Evolutionary conservation across 2,888 invertebrate species (phyloP).

Genomic region (Andrena praecox): DNA sequence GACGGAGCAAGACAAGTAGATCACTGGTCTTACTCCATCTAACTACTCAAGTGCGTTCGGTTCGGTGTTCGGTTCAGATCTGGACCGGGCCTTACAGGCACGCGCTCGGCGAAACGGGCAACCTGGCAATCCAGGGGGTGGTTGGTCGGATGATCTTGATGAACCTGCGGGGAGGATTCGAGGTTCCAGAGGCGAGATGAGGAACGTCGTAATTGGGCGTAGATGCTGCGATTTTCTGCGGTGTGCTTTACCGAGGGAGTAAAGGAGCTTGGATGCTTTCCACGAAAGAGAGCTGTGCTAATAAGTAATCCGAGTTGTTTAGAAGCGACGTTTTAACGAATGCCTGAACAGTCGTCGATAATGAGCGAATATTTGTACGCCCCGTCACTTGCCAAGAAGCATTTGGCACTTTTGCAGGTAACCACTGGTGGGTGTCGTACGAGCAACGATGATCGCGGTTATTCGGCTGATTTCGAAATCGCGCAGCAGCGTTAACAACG

Average conservation of each 20-base stretch:
- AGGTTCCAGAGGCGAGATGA: background rate
- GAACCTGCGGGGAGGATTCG: background rate
- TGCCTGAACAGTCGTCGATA: slow-evolving; percentile 15
- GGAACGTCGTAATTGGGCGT: too few relatives aligned
- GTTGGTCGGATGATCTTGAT: background rate
- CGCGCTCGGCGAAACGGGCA: background rate
- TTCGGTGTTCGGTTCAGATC: too few relatives aligned
- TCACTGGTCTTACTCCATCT: too few relatives aligned
- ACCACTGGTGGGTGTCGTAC: background rate
- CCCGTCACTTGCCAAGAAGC: slow-evolving; percentile 12
- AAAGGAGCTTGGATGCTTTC: background rate
- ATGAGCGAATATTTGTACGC: slow-evolving; percentile 4
- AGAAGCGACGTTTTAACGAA: background rate
- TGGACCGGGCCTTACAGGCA: too few relatives aligned
- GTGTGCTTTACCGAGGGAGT: too few relatives aligned
- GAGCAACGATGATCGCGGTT: background rate
- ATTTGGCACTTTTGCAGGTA: slow-evolving; percentile 27
- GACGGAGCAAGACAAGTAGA: too few relatives aligned
- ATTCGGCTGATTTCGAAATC: background rate
- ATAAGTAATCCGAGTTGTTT: background rate
- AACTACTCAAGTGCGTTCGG: too few relatives aligned
- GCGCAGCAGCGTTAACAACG: background rate
- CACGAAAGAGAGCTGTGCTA: too few relatives aligned
- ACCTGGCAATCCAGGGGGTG: background rate
- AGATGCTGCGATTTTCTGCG: too few relatives aligned